Conservation (phyloP, 2,797 vertebrate species). For the Trichosurus vulpecula region DNA sequence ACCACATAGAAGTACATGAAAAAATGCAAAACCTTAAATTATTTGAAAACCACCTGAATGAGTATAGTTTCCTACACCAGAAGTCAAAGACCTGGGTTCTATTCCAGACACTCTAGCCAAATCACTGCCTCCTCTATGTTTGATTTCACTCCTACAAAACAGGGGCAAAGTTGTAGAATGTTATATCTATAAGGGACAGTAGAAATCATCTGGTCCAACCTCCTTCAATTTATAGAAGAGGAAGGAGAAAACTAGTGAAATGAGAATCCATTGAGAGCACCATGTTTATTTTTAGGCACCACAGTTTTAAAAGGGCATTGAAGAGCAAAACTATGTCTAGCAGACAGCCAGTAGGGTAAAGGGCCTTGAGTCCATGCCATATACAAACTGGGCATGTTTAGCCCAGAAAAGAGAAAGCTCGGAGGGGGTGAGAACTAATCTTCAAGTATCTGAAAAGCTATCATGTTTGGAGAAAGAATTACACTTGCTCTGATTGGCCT, state of each 20-base stretch:
- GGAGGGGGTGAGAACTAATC: background rate
- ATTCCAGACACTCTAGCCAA: background rate
- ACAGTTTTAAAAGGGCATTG: background rate
- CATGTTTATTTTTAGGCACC: background rate
- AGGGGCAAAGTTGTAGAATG: background rate
- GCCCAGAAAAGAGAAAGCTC: background rate
- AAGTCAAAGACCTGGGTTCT: background rate
- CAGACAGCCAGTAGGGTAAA: background rate
- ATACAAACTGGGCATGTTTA: background rate
- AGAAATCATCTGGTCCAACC: background rate
- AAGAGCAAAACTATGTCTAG: background rate
- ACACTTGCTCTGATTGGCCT: background rate
- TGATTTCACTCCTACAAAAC: background rate
- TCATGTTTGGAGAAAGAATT: background rate
- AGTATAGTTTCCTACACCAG: background rate
- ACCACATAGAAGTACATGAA: background rate
- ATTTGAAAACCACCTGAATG: background rate
- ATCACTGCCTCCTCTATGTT: background rate
- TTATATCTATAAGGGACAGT: background rate
- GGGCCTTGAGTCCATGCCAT: background rate
- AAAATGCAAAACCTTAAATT: background rate
- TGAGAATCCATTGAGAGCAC: background rate
- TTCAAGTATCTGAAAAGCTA: too few relatives aligned
- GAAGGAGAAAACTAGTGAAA: background rate
- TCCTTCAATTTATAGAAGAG: background rate